A percentile compares a stretch with the other conserved stretches of the same genome.
Evolutionary conservation across 1,140 invertebrate species (phyloP).

Genomic region (Papilio glaucus): DNA sequence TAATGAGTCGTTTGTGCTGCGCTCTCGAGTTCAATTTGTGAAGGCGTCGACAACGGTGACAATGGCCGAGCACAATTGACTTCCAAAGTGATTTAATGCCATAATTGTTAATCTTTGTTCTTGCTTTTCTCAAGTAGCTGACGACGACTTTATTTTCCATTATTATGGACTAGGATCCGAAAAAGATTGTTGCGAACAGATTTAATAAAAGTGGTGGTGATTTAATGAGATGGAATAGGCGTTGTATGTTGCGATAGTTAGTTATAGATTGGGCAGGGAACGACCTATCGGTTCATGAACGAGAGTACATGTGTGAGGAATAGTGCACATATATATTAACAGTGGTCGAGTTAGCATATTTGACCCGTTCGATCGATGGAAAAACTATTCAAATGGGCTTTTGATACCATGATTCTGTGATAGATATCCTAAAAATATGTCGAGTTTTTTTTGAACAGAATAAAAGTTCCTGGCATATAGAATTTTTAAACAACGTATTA

Average conservation of each 20-base stretch:
- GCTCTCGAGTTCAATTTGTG: slow-evolving; percentile 4
- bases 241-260: too few relatives aligned
- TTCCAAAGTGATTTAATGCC: slow-evolving; percentile 14
- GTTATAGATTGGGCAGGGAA: too few relatives aligned
- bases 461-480: background rate
- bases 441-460: too few relatives aligned
- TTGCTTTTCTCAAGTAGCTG: background rate
- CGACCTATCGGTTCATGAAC: too few relatives aligned
- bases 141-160: slow-evolving; percentile 10
- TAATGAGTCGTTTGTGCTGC: background rate
- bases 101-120: slow-evolving; percentile 14
- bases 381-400: too few relatives aligned
- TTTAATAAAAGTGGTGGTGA: too few relatives aligned
- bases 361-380: too few relatives aligned
- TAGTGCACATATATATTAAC: too few relatives aligned
- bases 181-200: background rate
- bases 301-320: too few relatives aligned
- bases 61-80: slow-evolving; percentile 15
- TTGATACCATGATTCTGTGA: too few relatives aligned
- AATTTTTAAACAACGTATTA: background rate
- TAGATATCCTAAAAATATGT: too few relatives aligned
- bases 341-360: too few relatives aligned
- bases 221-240: background rate
- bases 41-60: background rate
- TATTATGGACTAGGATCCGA: background rate